phyloP scores from a whole-genome alignment of 2,888 invertebrate species.

The Plebejus anna region DNA sequence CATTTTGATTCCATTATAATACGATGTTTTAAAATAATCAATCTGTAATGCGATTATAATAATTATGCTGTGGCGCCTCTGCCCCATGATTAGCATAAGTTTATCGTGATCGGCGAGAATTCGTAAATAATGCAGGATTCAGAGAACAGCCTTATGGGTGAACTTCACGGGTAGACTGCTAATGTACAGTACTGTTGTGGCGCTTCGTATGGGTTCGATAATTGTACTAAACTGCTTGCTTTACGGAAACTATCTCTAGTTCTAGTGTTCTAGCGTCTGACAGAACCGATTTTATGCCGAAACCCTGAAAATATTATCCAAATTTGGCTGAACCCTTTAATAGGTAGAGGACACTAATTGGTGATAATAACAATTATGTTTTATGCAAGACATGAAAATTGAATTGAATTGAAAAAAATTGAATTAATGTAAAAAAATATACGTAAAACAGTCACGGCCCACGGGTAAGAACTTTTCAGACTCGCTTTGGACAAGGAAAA shows the following conservation, averaged over 20 bases:
- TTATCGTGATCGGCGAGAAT: constrained; percentile 25
- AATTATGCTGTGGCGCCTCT: constrained; percentile 10
- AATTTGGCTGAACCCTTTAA: no score
- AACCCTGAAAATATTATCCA: no score
- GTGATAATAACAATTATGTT: no score
- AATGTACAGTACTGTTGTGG: constrained; percentile 5
- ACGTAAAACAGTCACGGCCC: no score
- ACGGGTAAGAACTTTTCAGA: no score
- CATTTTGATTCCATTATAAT: constrained; percentile 17
- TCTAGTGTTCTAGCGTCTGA: not conserved
- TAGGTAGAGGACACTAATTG: no score
- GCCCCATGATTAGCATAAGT: constrained; percentile 18
- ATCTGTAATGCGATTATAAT: constrained; percentile 28
- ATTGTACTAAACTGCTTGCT: constrained; percentile 1
- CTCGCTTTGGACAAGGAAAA: no score
- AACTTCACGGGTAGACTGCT: not conserved
- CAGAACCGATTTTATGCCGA: no score
- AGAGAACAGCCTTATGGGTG: not conserved
- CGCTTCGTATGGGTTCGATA: constrained; percentile 2
- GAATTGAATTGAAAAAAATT: no score
- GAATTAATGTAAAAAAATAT: no score
- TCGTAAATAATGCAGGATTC: constrained; percentile 23
- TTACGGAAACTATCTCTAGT: not conserved
- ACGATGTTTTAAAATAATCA: constrained; percentile 26
- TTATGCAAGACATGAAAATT: no score